Conservation (phyloP, 2,113 vertebrate species). For the Montifringilla adamsi region DNA sequence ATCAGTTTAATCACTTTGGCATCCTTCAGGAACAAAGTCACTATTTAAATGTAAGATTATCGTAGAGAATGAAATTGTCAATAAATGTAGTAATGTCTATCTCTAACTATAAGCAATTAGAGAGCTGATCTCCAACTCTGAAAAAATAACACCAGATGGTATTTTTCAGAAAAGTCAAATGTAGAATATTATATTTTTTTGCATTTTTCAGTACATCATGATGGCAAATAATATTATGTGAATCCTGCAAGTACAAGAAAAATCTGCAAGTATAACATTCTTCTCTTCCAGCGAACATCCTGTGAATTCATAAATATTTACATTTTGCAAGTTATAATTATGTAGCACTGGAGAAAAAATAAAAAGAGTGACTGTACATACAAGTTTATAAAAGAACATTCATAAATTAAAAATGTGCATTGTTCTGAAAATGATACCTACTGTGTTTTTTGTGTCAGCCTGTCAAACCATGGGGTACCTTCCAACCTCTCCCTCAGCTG, state of each 20-base stretch:
- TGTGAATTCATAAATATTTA: slow-evolving; percentile 86
- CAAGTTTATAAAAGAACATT: slow-evolving; percentile 76
- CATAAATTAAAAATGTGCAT: slow-evolving; percentile 75
- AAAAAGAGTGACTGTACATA: slow-evolving; percentile 63
- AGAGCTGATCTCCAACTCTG: slow-evolving; percentile 65
- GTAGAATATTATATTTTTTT: slow-evolving; percentile 71
- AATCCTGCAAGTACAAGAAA: slow-evolving; percentile 74
- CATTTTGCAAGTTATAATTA: slow-evolving; percentile 82
- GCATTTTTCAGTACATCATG: slow-evolving; percentile 64
- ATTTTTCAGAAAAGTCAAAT: slow-evolving; percentile 76
- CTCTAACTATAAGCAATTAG: slow-evolving; percentile 69
- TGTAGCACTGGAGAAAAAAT: slow-evolving; percentile 68
- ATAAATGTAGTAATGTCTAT: slow-evolving; percentile 67
- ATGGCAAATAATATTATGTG: slow-evolving; percentile 75
- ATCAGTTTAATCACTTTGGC: slow-evolving; percentile 63
- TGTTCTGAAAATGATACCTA: slow-evolving; percentile 68
- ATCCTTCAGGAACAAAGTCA: slow-evolving; percentile 52
- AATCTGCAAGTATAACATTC: slow-evolving; percentile 80
- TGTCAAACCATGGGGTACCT: slow-evolving; percentile 4
- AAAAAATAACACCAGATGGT: slow-evolving; percentile 75
- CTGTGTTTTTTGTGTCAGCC: slow-evolving; percentile 50
- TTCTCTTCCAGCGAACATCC: slow-evolving; percentile 76
- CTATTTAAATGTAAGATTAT: slow-evolving; percentile 63
- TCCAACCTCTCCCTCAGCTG: not conserved
- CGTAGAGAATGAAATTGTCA: slow-evolving; percentile 60